Percentiles rank a stretch among this genome's conserved stretches.
Conservation (phyloP, 2,797 vertebrate species). For the Melanogrammus aeglefinus region DNA sequence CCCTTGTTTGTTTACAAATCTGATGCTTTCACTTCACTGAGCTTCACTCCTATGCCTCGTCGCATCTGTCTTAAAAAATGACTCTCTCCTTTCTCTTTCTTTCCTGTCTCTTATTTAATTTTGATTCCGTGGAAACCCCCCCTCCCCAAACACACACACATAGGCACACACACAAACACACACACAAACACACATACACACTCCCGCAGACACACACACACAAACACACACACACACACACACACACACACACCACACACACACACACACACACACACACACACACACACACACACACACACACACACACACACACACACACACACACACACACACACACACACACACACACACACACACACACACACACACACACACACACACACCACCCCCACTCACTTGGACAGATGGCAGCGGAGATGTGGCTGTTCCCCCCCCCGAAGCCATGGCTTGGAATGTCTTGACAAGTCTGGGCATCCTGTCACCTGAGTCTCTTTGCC, state of each 20-base stretch:
- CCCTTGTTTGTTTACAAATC: neutral
- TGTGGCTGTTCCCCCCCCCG: slow-evolving; percentile 11
- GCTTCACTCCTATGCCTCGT: neutral
- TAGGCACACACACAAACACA: neutral
- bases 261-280: neutral
- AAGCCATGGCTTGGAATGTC: slow-evolving; percentile 15
- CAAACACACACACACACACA: neutral
- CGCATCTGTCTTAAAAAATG: too few relatives aligned
- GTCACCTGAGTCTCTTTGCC: slow-evolving; percentile 18
- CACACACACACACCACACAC: neutral
- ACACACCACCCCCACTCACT: neutral
- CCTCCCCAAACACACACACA: neutral
- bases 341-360: neutral
- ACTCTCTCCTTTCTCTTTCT: too few relatives aligned
- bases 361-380: neutral
- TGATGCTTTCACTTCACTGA: slow-evolving; percentile 3
- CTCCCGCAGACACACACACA: neutral
- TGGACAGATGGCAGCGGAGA: neutral
- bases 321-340: neutral
- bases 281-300: neutral
- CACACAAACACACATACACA: neutral
- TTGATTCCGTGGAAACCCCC: neutral
- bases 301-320: neutral
- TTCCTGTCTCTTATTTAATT: neutral
- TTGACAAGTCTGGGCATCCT: slow-evolving; percentile 26